Evolutionary conservation across 2,113 vertebrate species (phyloP).

Genomic region (Stercorarius parasiticus): DNA sequence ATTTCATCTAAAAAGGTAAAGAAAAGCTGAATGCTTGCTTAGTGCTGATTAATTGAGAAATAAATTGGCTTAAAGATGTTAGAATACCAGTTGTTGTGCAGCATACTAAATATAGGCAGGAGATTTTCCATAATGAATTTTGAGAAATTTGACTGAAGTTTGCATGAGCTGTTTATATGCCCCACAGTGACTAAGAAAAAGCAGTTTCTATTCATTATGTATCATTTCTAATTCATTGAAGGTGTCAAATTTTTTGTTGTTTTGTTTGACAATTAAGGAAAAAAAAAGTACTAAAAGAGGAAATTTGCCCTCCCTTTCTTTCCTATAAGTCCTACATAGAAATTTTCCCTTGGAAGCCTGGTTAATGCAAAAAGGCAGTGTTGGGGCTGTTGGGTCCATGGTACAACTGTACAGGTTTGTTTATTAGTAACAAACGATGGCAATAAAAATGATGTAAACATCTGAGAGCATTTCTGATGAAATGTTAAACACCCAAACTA

Average conservation of each 20-base stretch:
- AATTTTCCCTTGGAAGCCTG: neutral
- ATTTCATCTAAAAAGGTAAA: conserved; percentile 98
- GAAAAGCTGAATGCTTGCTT: neutral
- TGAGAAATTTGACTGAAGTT: neutral
- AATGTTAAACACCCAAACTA: neutral
- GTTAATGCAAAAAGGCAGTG: neutral
- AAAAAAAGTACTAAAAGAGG: neutral
- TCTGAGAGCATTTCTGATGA: neutral
- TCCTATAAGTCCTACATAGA: neutral
- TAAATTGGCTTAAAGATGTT: neutral
- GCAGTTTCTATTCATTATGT: neutral
- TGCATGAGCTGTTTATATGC: neutral
- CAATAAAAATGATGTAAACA: neutral
- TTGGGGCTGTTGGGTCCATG: neutral
- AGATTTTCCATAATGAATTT: neutral
- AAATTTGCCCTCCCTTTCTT: neutral
- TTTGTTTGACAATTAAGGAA: neutral
- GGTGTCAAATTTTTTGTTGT: rapidly evolving
- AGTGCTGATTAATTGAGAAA: neutral
- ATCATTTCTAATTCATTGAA: neutral
- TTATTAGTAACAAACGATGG: neutral
- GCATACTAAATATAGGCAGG: neutral
- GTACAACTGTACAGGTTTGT: neutral
- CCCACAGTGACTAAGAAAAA: neutral
- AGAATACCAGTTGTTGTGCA: neutral